phyloP scores from a whole-genome alignment of 2,797 vertebrate genomes.

The Siniperca obscura region DNA sequence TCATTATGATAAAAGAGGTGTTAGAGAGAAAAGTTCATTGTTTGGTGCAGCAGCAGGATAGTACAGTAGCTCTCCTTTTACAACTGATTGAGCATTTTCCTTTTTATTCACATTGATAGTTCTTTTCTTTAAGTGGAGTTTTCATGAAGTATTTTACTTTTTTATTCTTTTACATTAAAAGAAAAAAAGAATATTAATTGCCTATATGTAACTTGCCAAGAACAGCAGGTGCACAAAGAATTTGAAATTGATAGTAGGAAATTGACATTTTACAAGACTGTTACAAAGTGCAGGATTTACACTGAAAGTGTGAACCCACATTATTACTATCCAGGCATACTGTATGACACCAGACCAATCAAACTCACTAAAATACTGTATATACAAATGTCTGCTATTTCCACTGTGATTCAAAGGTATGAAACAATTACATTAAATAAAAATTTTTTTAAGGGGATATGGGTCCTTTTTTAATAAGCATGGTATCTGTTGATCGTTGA shows the following conservation, averaged over 20 bases:
- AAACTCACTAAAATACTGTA: not conserved
- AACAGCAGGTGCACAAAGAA: not conserved
- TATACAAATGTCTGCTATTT: not conserved
- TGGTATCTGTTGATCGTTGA: not conserved
- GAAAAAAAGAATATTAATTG: not conserved
- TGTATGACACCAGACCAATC: slow-evolving; percentile 4
- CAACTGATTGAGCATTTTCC: not conserved
- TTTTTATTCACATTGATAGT: slow-evolving; percentile 11
- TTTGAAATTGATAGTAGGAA: not conserved
- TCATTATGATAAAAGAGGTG: slow-evolving; percentile 72
- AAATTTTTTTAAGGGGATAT: not conserved
- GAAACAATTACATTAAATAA: not conserved
- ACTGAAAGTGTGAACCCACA: not conserved
- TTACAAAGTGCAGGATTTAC: not conserved
- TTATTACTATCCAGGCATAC: not conserved
- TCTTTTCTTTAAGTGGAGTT: not conserved
- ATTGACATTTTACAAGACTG: not conserved
- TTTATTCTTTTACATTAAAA: not conserved
- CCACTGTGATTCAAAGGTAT: not conserved
- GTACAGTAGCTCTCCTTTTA: slow-evolving; percentile 16
- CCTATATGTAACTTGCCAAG: not conserved
- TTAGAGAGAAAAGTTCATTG: slow-evolving; percentile 58
- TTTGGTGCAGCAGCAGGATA: slow-evolving; percentile 43
- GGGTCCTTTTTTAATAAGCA: not conserved
- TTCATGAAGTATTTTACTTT: not conserved